Conservation (phyloP, 2,113 vertebrate species). For the Lycocorax pyrrhopterus region DNA sequence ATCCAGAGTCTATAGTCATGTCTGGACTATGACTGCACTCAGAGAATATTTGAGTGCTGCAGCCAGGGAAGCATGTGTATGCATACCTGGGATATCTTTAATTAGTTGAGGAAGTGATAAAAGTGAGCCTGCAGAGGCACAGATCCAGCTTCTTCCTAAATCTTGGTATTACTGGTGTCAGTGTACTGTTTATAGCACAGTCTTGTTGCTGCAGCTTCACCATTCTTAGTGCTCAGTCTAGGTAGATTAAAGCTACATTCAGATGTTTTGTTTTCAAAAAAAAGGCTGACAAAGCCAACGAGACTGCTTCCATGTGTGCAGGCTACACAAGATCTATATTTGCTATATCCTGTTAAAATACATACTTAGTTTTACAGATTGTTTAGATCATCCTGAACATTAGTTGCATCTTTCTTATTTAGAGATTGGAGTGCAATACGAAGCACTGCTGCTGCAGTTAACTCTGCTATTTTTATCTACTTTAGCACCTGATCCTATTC, state of each 20-base stretch:
- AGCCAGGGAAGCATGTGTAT: not conserved
- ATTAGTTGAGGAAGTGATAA: not conserved
- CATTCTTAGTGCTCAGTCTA: not conserved
- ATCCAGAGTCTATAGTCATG: not conserved
- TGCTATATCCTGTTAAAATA: not conserved
- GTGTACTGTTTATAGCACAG: not conserved
- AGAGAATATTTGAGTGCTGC: not conserved
- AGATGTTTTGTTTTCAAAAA: not conserved
- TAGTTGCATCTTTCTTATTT: not conserved
- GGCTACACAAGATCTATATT: not conserved
- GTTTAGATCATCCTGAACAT: not conserved
- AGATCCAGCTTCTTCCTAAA: not conserved
- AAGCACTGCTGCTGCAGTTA: not conserved
- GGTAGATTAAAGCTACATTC: not conserved
- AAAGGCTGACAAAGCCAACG: not conserved
- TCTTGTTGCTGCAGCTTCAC: not conserved
- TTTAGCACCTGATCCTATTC: not conserved
- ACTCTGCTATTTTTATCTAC: conserved; percentile 2
- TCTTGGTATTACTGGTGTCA: not conserved
- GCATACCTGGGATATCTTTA: not conserved
- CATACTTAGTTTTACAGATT: not conserved
- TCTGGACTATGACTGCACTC: not conserved
- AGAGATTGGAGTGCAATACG: not conserved
- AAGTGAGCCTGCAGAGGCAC: not conserved
- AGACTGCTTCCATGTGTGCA: not conserved